phyloP scores from a whole-genome alignment of 2,113 vertebrate species.

The Chinchilla lanigera region DNA sequence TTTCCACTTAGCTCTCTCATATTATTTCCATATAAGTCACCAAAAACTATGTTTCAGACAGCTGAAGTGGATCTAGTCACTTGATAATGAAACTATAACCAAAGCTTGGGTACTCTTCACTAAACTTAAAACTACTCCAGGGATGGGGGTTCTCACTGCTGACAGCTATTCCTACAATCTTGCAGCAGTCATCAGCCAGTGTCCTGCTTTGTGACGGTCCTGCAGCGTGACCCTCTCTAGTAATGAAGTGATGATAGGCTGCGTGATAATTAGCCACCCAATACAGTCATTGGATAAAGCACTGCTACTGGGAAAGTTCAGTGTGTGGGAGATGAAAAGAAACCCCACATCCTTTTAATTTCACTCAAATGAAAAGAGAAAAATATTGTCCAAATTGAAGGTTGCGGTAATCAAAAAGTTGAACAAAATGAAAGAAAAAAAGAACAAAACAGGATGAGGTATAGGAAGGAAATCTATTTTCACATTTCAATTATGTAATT shows the following conservation, averaged over 20 bases:
- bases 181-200: constrained; percentile 36
- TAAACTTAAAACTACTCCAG: constrained; percentile 4
- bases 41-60: constrained; percentile 30
- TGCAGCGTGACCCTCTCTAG: constrained; percentile 41
- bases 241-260: constrained; percentile 51
- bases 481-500: constrained; percentile 77
- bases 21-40: not conserved
- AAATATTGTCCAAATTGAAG: constrained; percentile 77
- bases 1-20: not conserved
- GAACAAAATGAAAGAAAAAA: constrained; percentile 46
- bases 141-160: not conserved
- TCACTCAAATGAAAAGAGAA: constrained; percentile 74
- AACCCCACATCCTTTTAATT: constrained; percentile 75
- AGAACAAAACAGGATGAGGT: constrained; percentile 71
- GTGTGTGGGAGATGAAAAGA: constrained; percentile 73
- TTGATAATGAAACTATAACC: not conserved
- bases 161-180: constrained; percentile 8
- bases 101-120: constrained; percentile 22
- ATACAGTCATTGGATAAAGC: constrained; percentile 74
- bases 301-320: constrained; percentile 64
- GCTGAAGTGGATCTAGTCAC: not conserved
- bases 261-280: constrained; percentile 59
- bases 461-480: constrained; percentile 75
- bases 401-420: constrained; percentile 60
- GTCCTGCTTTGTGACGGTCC: constrained; percentile 35